phyloP scores from a whole-genome alignment of 2,888 invertebrate genomes.

The Drosophila bunnanda region DNA sequence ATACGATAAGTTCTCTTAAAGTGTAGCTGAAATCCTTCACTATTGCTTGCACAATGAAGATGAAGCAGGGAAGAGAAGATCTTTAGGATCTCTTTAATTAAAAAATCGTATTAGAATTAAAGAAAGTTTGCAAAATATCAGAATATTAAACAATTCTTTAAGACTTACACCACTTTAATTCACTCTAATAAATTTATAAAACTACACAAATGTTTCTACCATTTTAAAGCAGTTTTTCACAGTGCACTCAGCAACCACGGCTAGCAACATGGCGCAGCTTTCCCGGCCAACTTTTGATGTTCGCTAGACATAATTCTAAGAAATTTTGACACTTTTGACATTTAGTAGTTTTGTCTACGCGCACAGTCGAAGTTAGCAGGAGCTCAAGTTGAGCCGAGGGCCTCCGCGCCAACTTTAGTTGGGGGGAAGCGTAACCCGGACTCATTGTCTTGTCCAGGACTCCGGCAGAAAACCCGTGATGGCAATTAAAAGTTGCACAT shows the following conservation, averaged over 20 bases:
- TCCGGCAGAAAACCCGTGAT: conserved; percentile 56
- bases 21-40: too few species aligned
- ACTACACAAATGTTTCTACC: too few species aligned
- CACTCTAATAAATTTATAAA: too few species aligned
- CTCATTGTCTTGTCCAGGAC: conserved; percentile 53
- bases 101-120: too few species aligned
- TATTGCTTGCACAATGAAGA: too few species aligned
- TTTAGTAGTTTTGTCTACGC: conserved; percentile 79
- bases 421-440: conserved; percentile 2
- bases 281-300: conserved; percentile 71
- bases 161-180: too few species aligned
- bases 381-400: conserved; percentile 18
- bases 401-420: conserved; percentile 9
- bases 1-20: too few species aligned
- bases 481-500: conserved; percentile 71
- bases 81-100: too few species aligned
- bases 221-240: too few species aligned
- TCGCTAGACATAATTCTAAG: conserved; percentile 77
- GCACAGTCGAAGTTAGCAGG: conserved; percentile 20
- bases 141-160: too few species aligned
- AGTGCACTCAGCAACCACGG: conserved; percentile 31
- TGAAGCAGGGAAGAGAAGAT: too few species aligned
- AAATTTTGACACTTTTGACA: conserved; percentile 80
- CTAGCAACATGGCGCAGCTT: conserved; percentile 44
- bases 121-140: too few species aligned